Conservation (phyloP, 2,888 invertebrate genomes). For the Pterostichus niger region DNA sequence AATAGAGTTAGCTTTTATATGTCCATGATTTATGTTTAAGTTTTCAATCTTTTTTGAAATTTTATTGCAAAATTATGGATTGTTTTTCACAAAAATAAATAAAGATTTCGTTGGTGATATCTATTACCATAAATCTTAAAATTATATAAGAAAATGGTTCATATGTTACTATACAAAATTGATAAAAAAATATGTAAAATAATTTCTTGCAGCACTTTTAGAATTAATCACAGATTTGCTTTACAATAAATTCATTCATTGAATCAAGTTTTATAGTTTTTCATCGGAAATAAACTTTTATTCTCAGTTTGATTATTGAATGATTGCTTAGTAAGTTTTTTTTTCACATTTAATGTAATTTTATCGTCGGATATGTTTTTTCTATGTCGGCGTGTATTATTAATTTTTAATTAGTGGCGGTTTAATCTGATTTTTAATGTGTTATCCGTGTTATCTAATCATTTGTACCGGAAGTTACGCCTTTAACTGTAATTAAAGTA, state of each 20-base stretch:
- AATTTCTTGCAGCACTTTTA: not conserved
- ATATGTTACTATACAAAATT: too few species aligned
- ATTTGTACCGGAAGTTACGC: constrained; percentile 45
- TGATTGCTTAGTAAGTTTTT: constrained; percentile 21
- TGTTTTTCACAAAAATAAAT: too few species aligned
- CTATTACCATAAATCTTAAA: too few species aligned
- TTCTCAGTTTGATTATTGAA: not conserved
- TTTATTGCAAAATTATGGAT: too few species aligned
- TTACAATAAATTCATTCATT: not conserved
- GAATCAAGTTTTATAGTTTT: constrained; percentile 1
- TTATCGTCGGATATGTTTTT: constrained; percentile 2
- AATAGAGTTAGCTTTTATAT: not conserved
- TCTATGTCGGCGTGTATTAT: not conserved
- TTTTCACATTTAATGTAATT: not conserved
- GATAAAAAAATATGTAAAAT: not conserved
- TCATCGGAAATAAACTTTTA: constrained; percentile 25
- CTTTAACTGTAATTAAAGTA: constrained; percentile 46
- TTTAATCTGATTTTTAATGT: constrained; percentile 31
- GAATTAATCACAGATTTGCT: not conserved
- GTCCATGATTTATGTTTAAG: too few species aligned
- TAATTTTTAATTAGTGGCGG: constrained; percentile 43
- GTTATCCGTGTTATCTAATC: constrained; percentile 53
- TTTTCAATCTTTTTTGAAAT: too few species aligned
- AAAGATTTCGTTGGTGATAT: too few species aligned
- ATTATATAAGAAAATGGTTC: too few species aligned